Percentiles rank a stretch among this genome's conserved stretches.
These are phyloP conservation scores for Verasper variegatus DNA, from an alignment of 2,113 vertebrate genomes.

Conservation along the genomic window DNA sequence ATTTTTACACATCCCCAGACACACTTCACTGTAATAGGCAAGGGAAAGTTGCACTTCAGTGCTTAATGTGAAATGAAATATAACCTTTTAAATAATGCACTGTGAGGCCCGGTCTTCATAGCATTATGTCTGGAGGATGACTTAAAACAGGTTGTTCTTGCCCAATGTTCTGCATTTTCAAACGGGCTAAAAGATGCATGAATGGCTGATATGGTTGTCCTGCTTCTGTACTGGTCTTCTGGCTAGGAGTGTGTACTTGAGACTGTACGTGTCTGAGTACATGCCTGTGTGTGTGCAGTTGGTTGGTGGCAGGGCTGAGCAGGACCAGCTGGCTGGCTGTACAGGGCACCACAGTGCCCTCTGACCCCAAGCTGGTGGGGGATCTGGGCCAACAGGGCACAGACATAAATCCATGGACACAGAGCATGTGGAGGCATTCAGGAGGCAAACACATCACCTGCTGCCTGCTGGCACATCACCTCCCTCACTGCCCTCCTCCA, in stretches of 20 bases:
- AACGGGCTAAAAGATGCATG: conserved; percentile 49
- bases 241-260: conserved; percentile 30
- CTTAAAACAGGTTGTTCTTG: conserved; percentile 2
- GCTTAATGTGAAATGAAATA: background rate
- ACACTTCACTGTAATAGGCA: background rate
- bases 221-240: conserved; percentile 54
- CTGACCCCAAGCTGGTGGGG: conserved; percentile 59
- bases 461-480: conserved; percentile 63
- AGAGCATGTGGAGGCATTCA: conserved; percentile 78
- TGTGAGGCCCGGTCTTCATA: background rate
- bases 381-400: conserved; percentile 62
- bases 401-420: conserved; percentile 73
- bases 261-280: background rate
- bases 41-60: background rate
- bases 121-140: background rate
- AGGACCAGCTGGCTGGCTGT: conserved; percentile 74
- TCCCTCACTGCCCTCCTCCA: conserved; percentile 53
- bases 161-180: conserved; percentile 17
- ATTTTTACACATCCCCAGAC: background rate
- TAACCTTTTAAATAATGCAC: background rate
- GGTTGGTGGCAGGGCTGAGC: conserved; percentile 62
- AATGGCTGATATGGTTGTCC: conserved; percentile 37
- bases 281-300: conserved; percentile 40
- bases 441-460: conserved; percentile 72
- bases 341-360: conserved; percentile 64